A percentile compares a stretch with the other conserved stretches of the same genome.
Evolutionary conservation across 2,888 invertebrate species (phyloP).

Genomic region (Ochlodes sylvanus): DNA sequence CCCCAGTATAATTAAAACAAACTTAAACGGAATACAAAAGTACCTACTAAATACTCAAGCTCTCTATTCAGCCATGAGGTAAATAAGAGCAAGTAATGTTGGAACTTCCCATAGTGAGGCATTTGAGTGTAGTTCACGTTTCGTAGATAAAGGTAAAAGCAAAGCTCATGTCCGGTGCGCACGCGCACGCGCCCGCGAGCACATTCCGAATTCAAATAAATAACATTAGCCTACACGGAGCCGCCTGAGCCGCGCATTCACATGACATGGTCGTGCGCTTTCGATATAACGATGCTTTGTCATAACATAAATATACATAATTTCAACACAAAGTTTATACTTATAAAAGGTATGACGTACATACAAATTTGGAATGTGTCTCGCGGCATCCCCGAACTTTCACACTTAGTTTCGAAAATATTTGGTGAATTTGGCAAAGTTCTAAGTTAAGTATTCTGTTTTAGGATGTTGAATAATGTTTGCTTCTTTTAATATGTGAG

Average conservation of each 20-base stretch:
- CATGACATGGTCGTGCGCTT: slow-evolving; percentile 26
- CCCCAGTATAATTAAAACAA: too few relatives aligned
- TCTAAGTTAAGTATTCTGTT: too few relatives aligned
- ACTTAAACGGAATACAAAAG: too few relatives aligned
- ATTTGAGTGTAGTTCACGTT: slow-evolving; percentile 35
- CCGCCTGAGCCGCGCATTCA: slow-evolving; percentile 18
- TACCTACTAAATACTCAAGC: not conserved
- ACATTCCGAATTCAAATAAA: slow-evolving; percentile 30
- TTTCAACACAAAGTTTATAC: not conserved
- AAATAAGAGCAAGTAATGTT: slow-evolving; percentile 14
- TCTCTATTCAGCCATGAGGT: not conserved
- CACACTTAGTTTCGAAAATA: too few relatives aligned
- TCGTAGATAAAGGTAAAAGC: slow-evolving; percentile 38
- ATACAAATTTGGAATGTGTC: too few relatives aligned
- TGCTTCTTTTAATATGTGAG: too few relatives aligned
- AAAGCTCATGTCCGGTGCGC: slow-evolving; percentile 28
- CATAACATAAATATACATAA: slow-evolving; percentile 12
- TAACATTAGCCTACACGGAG: slow-evolving; percentile 26
- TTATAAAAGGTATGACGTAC: too few relatives aligned
- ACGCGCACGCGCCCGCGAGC: slow-evolving; percentile 31
- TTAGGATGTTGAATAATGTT: too few relatives aligned
- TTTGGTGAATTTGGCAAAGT: too few relatives aligned
- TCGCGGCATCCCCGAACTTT: too few relatives aligned
- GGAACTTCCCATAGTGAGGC: slow-evolving; percentile 11
- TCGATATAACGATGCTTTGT: slow-evolving; percentile 7